Evolutionary conservation across 2,888 invertebrate genomes (phyloP).

Genomic region (Nymphalis c-album): DNA sequence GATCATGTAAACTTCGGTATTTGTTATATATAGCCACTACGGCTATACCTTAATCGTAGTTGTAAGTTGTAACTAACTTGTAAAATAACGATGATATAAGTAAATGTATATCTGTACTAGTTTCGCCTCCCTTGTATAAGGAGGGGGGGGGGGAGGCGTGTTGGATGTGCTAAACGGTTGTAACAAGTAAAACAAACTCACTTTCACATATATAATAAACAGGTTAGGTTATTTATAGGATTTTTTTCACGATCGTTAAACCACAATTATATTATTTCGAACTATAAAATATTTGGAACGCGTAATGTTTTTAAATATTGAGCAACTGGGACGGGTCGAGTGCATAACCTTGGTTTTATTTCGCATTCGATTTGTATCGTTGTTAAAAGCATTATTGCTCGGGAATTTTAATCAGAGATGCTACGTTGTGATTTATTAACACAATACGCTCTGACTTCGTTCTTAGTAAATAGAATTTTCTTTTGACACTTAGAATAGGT

Average conservation of each 20-base stretch:
- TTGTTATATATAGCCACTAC: no score
- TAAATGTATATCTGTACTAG: no score
- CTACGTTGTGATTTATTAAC: constrained; percentile 7
- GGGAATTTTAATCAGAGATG: constrained; percentile 29
- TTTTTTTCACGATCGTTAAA: constrained; percentile 6
- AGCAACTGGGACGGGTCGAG: constrained; percentile 31
- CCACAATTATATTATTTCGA: constrained; percentile 21
- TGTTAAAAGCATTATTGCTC: constrained; percentile 27
- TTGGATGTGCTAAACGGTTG: no score
- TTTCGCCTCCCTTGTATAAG: no score
- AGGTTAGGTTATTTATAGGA: no score
- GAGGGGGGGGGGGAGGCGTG: no score
- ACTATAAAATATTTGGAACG: constrained; percentile 27
- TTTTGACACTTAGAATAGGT: background rate
- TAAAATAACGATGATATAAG: no score
- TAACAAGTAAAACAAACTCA: no score
- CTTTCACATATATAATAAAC: no score
- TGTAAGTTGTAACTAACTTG: no score
- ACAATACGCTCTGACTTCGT: background rate
- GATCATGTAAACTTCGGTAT: no score
- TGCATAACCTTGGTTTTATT: constrained; percentile 36
- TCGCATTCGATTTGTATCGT: constrained; percentile 32
- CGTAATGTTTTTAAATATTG: constrained; percentile 26
- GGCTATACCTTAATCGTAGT: no score
- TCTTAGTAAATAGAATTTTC: background rate